Base-by-base conservation (phyloP, 2,888 invertebrate genomes). In the Pachliopta kotzebuea region DNA sequence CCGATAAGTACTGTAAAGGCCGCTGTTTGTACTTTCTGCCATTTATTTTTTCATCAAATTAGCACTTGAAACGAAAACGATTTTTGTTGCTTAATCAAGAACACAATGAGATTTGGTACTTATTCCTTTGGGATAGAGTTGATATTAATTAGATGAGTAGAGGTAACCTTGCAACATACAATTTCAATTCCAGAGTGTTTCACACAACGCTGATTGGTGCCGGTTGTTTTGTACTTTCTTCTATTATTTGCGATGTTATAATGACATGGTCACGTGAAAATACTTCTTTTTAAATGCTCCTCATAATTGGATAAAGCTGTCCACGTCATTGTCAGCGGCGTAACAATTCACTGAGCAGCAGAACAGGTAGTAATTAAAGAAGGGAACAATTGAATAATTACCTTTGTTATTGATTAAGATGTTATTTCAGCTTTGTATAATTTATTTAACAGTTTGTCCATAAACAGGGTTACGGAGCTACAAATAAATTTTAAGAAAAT, bases 311-410 rank as follows among this genome's bases (percentile, higher is more conserved):
- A 37, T 37, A 37, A 60, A 24, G 56, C 23, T 24, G 55, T 18
- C 56, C n/a, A 26, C 37, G 55, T 55, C 59, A 64, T 50, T 60
- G 31, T 56, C 26, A 55, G 49, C 26, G 17, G 55, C 23, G 49
- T 26, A 64, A 64, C 63, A 24, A 60, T 50, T 14, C 60, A 55
- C 24, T 37, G 52, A 59, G 50, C 37, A 64, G 55, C 60, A 64
- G 60, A 37, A 54, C 2, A 64, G 49, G 50, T 49, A 23, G 63
- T 26, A 64, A 56, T 56, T 56, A 26, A 37, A 55, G 18, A 21
- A 49, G 49, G 20, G 31, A 8, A 31, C 24, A 59, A 59, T 20
- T 37, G 23, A 60, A 24, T 64, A 31, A 56, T 60, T 42, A 21
- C 37, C 49, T 55, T 17, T 2, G 21, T 49, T 49, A 20, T 31